A percentile compares a stretch with the other conserved stretches of the same genome.
phyloP scores from a whole-genome alignment of 1,140 invertebrate species.

The Drosophila lini region DNA sequence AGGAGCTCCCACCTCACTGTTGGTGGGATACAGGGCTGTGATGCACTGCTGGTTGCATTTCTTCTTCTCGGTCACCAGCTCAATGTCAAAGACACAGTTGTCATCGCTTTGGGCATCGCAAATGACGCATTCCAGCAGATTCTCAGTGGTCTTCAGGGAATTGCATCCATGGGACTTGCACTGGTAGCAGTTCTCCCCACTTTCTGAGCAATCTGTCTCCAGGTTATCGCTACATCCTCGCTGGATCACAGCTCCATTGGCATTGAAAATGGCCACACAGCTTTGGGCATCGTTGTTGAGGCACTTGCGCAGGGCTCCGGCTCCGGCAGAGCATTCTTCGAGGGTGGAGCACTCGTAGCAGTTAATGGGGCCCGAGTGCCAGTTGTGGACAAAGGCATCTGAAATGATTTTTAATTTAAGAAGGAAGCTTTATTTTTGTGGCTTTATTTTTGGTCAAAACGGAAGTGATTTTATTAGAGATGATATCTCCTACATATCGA shows the following conservation, averaged over 20 bases:
- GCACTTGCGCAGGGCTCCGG: slow-evolving; percentile 57
- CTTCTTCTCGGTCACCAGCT: slow-evolving; percentile 42
- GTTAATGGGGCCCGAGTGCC: slow-evolving; percentile 71
- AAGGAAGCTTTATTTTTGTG: too few species aligned
- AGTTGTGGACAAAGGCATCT: slow-evolving; percentile 64
- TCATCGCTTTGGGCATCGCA: slow-evolving; percentile 69
- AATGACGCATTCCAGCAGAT: slow-evolving; percentile 57
- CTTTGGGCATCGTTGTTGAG: slow-evolving; percentile 58
- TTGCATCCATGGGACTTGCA: slow-evolving; percentile 76
- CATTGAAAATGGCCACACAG: slow-evolving; percentile 61
- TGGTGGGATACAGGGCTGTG: slow-evolving; percentile 70
- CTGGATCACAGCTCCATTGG: slow-evolving; percentile 46
- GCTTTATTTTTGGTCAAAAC: too few species aligned
- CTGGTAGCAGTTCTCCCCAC: slow-evolving; percentile 53
- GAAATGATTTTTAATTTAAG: background rate
- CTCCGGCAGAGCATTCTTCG: slow-evolving; percentile 43
- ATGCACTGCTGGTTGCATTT: slow-evolving; percentile 68
- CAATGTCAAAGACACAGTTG: slow-evolving; percentile 57
- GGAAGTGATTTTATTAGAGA: too few species aligned
- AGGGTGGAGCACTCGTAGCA: slow-evolving; percentile 57
- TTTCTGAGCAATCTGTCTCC: slow-evolving; percentile 15
- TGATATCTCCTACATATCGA: too few species aligned
- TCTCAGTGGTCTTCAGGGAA: slow-evolving; percentile 26
- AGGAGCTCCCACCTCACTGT: slow-evolving; percentile 45
- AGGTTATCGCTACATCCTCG: slow-evolving; percentile 75